These are phyloP conservation scores for Hybos culiciformis DNA, from an alignment of 2,888 invertebrate species.

Conservation along the genomic window DNA sequence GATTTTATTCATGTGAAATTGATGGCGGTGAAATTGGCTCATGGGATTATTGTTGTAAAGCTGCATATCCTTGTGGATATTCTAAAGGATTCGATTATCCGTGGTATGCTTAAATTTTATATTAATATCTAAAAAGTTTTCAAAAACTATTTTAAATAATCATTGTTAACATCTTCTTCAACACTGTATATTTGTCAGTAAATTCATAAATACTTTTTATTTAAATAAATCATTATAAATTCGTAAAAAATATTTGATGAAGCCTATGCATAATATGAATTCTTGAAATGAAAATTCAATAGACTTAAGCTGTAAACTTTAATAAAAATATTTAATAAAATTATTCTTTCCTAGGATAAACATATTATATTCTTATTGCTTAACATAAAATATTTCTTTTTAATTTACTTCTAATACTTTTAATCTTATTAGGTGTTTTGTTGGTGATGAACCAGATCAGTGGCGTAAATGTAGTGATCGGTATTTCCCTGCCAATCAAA, in stretches of 20 bases:
- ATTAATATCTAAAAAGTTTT: too few relatives aligned
- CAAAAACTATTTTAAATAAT: neutral
- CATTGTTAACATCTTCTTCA: neutral
- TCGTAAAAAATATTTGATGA: too few relatives aligned
- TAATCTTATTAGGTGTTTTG: slow-evolving; percentile 66
- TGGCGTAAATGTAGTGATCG: slow-evolving; percentile 80
- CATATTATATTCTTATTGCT: neutral
- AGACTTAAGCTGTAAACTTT: too few relatives aligned
- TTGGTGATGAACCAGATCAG: slow-evolving; percentile 61
- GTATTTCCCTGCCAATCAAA: slow-evolving; percentile 47
- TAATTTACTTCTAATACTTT: slow-evolving; percentile 1
- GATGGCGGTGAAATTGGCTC: slow-evolving; percentile 54
- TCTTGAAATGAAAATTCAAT: too few relatives aligned
- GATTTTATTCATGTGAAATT: slow-evolving; percentile 74
- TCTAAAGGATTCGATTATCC: slow-evolving; percentile 69
- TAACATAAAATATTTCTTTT: neutral
- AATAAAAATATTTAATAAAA: too few relatives aligned
- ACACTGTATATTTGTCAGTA: neutral
- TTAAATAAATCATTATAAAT: too few relatives aligned
- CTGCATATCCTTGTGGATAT: slow-evolving; percentile 70
- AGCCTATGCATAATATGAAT: too few relatives aligned
- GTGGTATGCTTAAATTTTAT: slow-evolving; percentile 42
- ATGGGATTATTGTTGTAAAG: slow-evolving; percentile 80
- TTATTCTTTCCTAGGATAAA: neutral
- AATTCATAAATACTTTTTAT: too few relatives aligned